phyloP scores from a whole-genome alignment of 2,888 invertebrate species.

The Pyralis farinalis region DNA sequence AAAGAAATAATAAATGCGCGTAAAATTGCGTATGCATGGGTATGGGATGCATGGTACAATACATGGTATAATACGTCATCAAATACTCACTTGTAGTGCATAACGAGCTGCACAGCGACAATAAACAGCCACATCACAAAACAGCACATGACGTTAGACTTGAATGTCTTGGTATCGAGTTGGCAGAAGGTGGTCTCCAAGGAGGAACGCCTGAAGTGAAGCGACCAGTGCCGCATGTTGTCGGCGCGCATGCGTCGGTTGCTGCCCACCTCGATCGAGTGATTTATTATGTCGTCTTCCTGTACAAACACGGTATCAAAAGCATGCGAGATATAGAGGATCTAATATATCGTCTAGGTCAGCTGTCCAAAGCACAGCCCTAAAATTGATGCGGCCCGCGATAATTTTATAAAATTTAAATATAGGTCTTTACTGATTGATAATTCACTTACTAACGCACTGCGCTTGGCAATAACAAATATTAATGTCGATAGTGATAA shows the following conservation, averaged over 20 bases:
- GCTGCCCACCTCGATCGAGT: slow-evolving; percentile 93
- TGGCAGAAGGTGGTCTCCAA: slow-evolving; percentile 93
- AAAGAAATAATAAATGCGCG: too few relatives aligned
- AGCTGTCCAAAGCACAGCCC: too few relatives aligned
- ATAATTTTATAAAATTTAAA: too few relatives aligned
- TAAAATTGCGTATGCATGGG: too few relatives aligned
- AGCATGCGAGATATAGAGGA: not conserved
- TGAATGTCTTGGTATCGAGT: slow-evolving; percentile 95
- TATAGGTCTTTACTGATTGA: too few relatives aligned
- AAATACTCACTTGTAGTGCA: slow-evolving; percentile 85
- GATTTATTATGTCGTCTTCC: slow-evolving; percentile 91
- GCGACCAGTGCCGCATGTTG: slow-evolving; percentile 92
- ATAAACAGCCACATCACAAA: slow-evolving; percentile 95
- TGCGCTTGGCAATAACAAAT: too few relatives aligned
- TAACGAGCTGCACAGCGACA: slow-evolving; percentile 87
- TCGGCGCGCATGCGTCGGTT: slow-evolving; percentile 93
- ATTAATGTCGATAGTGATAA: too few relatives aligned
- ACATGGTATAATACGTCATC: too few relatives aligned
- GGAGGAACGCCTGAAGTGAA: slow-evolving; percentile 90
- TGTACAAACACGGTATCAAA: slow-evolving; percentile 34
- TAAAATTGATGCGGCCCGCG: too few relatives aligned
- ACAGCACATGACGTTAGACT: slow-evolving; percentile 96
- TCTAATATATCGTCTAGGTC: too few relatives aligned
- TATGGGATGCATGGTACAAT: too few relatives aligned
- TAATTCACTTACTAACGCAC: too few relatives aligned